A percentile compares a stretch with the other conserved stretches of the same genome.
These are phyloP conservation scores for Diadophis punctatus DNA, from an alignment of 2,113 vertebrate genomes.

Conservation along the genomic window DNA sequence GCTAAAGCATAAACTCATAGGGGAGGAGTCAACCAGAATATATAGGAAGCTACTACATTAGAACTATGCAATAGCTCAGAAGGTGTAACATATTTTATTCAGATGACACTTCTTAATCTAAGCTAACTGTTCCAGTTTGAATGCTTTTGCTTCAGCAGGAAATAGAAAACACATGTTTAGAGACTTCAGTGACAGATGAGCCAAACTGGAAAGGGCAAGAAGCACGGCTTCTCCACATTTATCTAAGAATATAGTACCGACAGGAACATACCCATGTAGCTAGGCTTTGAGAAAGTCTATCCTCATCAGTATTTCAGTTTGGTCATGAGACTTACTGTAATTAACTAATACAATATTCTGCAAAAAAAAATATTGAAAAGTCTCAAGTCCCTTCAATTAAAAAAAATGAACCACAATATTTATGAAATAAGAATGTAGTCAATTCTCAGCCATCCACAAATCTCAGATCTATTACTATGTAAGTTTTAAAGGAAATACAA, in stretches of 20 bases:
- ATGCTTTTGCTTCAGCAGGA: neutral
- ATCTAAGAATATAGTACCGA: neutral
- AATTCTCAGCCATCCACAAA: neutral
- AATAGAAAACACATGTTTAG: neutral
- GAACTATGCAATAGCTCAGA: neutral
- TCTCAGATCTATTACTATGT: neutral
- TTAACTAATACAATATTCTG: neutral
- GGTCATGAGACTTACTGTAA: neutral
- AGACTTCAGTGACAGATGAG: neutral
- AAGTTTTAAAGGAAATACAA: neutral
- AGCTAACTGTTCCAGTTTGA: slow-evolving; percentile 9
- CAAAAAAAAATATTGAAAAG: neutral
- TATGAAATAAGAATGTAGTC: neutral
- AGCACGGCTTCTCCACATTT: neutral
- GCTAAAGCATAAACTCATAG: neutral
- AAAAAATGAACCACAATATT: neutral
- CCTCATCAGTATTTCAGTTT: neutral
- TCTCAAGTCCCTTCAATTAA: neutral
- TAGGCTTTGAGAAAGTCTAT: neutral
- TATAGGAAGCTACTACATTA: slow-evolving; percentile 18
- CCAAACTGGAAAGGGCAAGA: neutral
- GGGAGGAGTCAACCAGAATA: neutral
- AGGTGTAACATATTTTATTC: neutral
- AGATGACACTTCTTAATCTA: neutral
- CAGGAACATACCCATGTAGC: neutral